These are phyloP conservation scores for Alcis repandata DNA, from an alignment of 2,888 invertebrate species.

Conservation along the genomic window DNA sequence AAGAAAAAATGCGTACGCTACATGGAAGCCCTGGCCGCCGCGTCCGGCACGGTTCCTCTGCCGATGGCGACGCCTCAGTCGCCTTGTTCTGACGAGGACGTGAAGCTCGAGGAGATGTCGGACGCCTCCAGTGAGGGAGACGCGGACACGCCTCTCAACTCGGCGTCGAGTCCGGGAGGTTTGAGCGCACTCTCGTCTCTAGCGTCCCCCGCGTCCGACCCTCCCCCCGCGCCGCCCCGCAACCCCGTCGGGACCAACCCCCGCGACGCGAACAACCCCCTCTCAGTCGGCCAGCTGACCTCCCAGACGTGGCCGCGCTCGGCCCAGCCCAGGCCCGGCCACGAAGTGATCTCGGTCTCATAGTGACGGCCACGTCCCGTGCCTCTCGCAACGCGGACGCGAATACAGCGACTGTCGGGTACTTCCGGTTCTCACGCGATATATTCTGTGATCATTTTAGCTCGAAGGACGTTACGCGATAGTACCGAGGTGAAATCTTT, in stretches of 20 bases:
- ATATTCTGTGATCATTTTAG: slow-evolving; percentile 52
- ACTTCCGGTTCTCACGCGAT: slow-evolving; percentile 31
- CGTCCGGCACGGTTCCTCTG: slow-evolving; percentile 90
- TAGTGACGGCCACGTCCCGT: slow-evolving; percentile 66
- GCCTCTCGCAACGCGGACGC: slow-evolving; percentile 34
- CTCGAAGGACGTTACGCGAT: slow-evolving; percentile 54
- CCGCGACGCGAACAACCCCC: slow-evolving; percentile 96
- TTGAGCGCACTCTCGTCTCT: slow-evolving; percentile 85
- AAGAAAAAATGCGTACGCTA: slow-evolving; percentile 99
- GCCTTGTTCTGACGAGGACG: slow-evolving; percentile 92
- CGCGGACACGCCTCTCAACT: slow-evolving; percentile 83
- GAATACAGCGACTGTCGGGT: slow-evolving; percentile 36
- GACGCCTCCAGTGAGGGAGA: slow-evolving; percentile 88
- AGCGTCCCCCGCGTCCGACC: slow-evolving; percentile 92
- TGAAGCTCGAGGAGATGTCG: slow-evolving; percentile 89
- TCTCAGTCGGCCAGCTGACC: slow-evolving; percentile 96
- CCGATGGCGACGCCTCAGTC: slow-evolving; percentile 93
- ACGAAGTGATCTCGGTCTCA: slow-evolving; percentile 84
- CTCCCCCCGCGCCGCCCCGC: slow-evolving; percentile 84
- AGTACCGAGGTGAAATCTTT: slow-evolving; percentile 51
- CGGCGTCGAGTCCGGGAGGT: slow-evolving; percentile 82
- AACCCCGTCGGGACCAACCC: slow-evolving; percentile 97
- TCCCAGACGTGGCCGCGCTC: slow-evolving; percentile 87
- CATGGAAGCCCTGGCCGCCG: slow-evolving; percentile 93
- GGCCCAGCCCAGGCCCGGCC: slow-evolving; percentile 70